Conservation (phyloP, 2,797 vertebrate species). For the Poeciliopsis gracilis region DNA sequence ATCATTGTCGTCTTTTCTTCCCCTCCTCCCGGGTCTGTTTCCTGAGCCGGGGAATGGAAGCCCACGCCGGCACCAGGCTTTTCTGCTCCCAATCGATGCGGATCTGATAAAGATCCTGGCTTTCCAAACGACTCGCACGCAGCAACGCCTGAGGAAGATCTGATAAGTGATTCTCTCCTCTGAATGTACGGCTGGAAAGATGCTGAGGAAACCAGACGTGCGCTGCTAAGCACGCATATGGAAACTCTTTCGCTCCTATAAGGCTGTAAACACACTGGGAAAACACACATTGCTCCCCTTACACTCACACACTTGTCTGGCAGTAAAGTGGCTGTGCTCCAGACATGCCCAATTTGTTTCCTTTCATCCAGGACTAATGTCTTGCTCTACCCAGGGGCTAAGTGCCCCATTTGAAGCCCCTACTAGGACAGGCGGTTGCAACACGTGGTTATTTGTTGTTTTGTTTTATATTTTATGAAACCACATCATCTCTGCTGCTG, state of each 20-base stretch:
- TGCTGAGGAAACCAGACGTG: slow-evolving; percentile 46
- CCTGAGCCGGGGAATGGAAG: slow-evolving; percentile 66
- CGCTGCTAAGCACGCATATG: slow-evolving; percentile 20
- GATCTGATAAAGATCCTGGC: slow-evolving; percentile 73
- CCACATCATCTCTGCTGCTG: slow-evolving; percentile 63
- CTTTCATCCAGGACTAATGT: slow-evolving; percentile 82
- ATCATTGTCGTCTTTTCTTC: slow-evolving; percentile 45
- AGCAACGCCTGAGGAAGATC: slow-evolving; percentile 66
- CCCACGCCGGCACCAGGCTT: slow-evolving; percentile 49
- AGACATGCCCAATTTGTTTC: slow-evolving; percentile 83
- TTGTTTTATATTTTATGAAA: slow-evolving; percentile 49
- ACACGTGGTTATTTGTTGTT: slow-evolving; percentile 59
- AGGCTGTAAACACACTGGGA: slow-evolving; percentile 24
- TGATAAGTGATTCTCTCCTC: slow-evolving; percentile 72
- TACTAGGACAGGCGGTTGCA: slow-evolving; percentile 54
- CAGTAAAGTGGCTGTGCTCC: slow-evolving; percentile 72
- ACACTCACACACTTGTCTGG: slow-evolving; percentile 54
- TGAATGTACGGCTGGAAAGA: slow-evolving; percentile 51
- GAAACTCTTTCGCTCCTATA: slow-evolving; percentile 14
- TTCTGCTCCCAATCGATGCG: slow-evolving; percentile 70
- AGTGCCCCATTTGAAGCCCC: slow-evolving; percentile 68
- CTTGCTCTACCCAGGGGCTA: slow-evolving; percentile 69
- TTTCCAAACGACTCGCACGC: slow-evolving; percentile 53
- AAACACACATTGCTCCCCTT: slow-evolving; percentile 41
- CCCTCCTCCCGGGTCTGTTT: slow-evolving; percentile 42